phyloP scores from a whole-genome alignment of 2,113 vertebrate genomes.

The Neolamprologus variostigma region DNA sequence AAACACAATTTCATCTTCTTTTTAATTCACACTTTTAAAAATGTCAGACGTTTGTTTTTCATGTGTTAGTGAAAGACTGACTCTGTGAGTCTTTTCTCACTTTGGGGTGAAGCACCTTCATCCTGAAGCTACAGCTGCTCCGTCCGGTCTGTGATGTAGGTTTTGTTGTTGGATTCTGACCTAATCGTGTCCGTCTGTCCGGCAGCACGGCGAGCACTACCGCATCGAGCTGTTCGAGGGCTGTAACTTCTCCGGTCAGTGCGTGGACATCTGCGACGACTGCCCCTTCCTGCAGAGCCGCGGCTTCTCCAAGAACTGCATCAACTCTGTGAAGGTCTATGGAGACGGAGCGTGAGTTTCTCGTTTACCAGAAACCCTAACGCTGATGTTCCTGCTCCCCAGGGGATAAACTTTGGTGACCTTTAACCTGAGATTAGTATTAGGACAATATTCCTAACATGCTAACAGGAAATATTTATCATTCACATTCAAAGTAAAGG shows the following conservation, averaged over 20 bases:
- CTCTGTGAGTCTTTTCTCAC: neutral
- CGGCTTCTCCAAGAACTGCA: slow-evolving; percentile 80
- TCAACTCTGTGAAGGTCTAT: slow-evolving; percentile 85
- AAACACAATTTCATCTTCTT: neutral
- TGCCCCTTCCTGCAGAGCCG: slow-evolving; percentile 84
- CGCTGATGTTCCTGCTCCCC: accelerated
- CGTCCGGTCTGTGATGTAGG: neutral
- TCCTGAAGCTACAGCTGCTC: neutral
- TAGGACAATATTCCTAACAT: neutral
- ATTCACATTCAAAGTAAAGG: neutral
- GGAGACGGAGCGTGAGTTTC: slow-evolving; percentile 85
- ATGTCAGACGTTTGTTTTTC: neutral
- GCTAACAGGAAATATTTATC: neutral
- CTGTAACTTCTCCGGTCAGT: slow-evolving; percentile 81
- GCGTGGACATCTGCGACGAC: slow-evolving; percentile 83
- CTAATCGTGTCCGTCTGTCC: neutral
- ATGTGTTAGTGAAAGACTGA: neutral
- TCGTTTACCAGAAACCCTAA: neutral
- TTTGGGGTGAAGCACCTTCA: neutral
- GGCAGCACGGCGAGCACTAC: slow-evolving; percentile 86
- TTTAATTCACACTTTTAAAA: neutral
- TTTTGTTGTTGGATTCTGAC: neutral
- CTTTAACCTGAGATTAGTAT: neutral
- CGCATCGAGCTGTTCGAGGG: slow-evolving; percentile 83
- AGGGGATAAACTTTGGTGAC: accelerated